phyloP scores from a whole-genome alignment of 2,797 vertebrate species.

The Neosilurus hyrtlii region DNA sequence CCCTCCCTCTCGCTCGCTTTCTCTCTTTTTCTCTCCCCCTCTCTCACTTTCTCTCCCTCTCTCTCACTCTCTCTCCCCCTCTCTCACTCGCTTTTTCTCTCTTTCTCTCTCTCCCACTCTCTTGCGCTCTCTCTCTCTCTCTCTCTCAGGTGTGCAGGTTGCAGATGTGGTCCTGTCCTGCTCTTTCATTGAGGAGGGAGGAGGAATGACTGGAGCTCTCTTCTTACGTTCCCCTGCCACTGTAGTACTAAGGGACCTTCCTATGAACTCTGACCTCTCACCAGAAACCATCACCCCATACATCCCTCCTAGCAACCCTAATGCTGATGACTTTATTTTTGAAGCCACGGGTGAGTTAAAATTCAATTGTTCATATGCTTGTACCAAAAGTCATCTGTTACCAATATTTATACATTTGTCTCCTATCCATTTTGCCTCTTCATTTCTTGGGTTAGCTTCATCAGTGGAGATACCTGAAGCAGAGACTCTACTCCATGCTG shows the following conservation, averaged over 20 bases:
- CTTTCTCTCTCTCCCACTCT: background rate
- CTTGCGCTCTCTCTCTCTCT: background rate
- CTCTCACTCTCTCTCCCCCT: background rate
- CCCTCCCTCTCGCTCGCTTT: background rate
- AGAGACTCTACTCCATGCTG: constrained; percentile 75
- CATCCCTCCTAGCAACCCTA: constrained; percentile 64
- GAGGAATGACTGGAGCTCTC: constrained; percentile 55
- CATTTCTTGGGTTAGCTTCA: constrained; percentile 62
- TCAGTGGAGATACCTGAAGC: constrained; percentile 70
- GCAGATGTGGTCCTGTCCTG: constrained; percentile 80
- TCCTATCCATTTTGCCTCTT: background rate
- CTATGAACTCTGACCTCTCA: constrained; percentile 63
- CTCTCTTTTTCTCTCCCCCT: background rate
- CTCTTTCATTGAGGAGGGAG: constrained; percentile 70
- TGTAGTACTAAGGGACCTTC: constrained; percentile 70
- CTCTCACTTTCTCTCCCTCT: too few species aligned
- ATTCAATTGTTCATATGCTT: background rate
- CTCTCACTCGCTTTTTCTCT: background rate
- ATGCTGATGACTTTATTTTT: constrained; percentile 70
- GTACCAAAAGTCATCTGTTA: background rate
- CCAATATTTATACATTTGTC: background rate
- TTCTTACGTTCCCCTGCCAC: constrained; percentile 71
- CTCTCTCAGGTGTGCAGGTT: constrained; percentile 55
- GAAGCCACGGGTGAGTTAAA: constrained; percentile 68
- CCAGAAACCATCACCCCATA: constrained; percentile 74